Percentiles rank a stretch among this genome's conserved stretches.
Evolutionary conservation across 1,140 invertebrate species (phyloP).

Genomic region (Bombus sibiricus): DNA sequence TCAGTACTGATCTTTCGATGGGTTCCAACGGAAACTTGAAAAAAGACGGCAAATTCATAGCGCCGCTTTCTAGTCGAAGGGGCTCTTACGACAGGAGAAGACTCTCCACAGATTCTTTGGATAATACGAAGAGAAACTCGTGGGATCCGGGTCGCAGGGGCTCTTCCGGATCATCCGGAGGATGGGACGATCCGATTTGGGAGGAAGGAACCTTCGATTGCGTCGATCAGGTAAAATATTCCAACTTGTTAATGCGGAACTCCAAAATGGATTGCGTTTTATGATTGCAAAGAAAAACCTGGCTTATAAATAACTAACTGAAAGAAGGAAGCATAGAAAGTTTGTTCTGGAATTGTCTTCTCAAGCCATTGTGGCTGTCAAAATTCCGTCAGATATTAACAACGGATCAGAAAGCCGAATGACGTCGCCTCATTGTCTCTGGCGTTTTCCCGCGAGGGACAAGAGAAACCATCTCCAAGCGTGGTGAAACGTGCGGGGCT

Average conservation of each 20-base stretch:
- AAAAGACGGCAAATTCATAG: conserved; percentile 68
- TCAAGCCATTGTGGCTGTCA: background rate
- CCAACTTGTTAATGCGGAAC: background rate
- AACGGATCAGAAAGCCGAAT: background rate
- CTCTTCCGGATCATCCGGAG: conserved; percentile 84
- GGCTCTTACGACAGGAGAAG: conserved; percentile 84
- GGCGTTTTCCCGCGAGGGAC: conserved; percentile 17
- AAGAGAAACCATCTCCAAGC: conserved; percentile 39
- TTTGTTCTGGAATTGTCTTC: background rate
- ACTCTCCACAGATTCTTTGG: conserved; percentile 88
- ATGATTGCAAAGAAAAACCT: background rate
- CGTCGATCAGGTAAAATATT: conserved; percentile 51
- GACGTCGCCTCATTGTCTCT: conserved; percentile 25
- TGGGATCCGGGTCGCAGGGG: conserved; percentile 87
- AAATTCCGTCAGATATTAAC: background rate
- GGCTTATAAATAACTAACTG: too few relatives aligned
- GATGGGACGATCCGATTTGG: conserved; percentile 84
- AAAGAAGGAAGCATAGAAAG: background rate
- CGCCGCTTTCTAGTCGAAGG: conserved; percentile 73
- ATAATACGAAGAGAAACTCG: conserved; percentile 86
- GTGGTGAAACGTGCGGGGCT: background rate
- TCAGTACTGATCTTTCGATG: conserved; percentile 77
- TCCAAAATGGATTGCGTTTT: too few relatives aligned
- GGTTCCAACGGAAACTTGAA: conserved; percentile 75
- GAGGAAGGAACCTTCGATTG: conserved; percentile 75